Conservation (phyloP, 2,888 invertebrate species). For the Thelaira solivaga region DNA sequence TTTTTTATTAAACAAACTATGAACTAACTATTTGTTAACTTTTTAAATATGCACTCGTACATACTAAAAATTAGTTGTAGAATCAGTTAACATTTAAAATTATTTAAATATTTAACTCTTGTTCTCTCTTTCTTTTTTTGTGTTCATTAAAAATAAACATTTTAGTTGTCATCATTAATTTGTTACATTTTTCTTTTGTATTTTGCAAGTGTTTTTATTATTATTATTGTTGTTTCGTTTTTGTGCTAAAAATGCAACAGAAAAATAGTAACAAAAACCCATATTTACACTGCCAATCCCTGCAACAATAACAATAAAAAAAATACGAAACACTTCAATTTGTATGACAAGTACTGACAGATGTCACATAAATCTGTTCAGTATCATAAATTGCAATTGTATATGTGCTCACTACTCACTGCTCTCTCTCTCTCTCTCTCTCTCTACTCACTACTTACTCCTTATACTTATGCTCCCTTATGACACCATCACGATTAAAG, state of each 20-base stretch:
- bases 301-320: conserved; percentile 4
- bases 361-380: conserved; percentile 56
- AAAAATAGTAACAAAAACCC: conserved; percentile 1
- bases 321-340: conserved; percentile 31
- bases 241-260: neutral
- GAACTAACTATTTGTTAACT: neutral
- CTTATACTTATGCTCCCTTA: neutral
- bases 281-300: neutral
- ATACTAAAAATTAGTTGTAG: neutral
- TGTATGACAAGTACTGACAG: conserved; percentile 58
- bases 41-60: no score
- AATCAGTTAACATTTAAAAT: neutral
- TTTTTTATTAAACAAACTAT: neutral
- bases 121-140: neutral
- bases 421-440: no score
- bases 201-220: neutral
- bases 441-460: neutral
- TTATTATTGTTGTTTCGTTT: neutral
- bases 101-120: neutral
- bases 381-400: conserved; percentile 46
- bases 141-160: conserved; percentile 27
- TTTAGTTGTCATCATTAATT: conserved; percentile 46
- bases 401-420: neutral
- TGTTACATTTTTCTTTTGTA: conserved; percentile 32
- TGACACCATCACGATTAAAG: neutral